A percentile compares a stretch with the other conserved stretches of the same genome.
These are phyloP conservation scores for Brachionus koreanus DNA, from an alignment of 1,140 invertebrate genomes.

Conservation along the genomic window DNA sequence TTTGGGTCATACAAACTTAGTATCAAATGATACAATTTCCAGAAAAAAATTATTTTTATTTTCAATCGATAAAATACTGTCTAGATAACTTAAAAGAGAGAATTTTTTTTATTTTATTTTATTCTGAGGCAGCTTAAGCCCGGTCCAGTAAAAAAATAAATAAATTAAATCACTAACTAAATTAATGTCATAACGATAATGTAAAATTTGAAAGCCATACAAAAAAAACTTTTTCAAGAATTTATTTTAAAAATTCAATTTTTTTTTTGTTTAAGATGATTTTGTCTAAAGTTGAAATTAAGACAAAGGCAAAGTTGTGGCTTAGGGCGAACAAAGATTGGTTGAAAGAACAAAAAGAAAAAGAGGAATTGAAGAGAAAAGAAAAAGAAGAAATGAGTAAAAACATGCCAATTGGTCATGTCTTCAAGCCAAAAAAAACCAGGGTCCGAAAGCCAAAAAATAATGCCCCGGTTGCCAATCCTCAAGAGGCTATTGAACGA, in stretches of 20 bases:
- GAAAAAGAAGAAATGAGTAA: constrained; percentile 45
- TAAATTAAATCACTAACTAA: neutral
- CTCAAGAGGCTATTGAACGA: constrained; percentile 84
- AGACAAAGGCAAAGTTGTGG: constrained; percentile 77
- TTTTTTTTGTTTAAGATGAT: constrained; percentile 64
- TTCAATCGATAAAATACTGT: too few species aligned
- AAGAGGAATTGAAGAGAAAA: constrained; percentile 47
- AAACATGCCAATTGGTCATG: neutral
- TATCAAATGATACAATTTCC: too few species aligned
- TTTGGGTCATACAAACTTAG: too few species aligned
- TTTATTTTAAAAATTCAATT: neutral
- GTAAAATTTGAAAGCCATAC: too few species aligned
- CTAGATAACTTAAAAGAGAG: too few species aligned
- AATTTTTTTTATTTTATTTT: too few species aligned
- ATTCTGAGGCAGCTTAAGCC: too few species aligned
- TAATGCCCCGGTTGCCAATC: constrained; percentile 66
- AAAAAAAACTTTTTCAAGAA: too few species aligned
- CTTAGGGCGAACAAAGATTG: constrained; percentile 76
- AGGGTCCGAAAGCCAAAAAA: constrained; percentile 36
- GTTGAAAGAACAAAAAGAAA: constrained; percentile 74
- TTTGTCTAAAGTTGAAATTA: constrained; percentile 73
- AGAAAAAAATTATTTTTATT: too few species aligned
- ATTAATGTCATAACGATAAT: too few species aligned
- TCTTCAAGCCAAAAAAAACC: neutral
- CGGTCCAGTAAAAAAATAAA: too few species aligned